Evolutionary conservation across 2,888 invertebrate genomes (phyloP).

Genomic region (Bembecia ichneumoniformis): DNA sequence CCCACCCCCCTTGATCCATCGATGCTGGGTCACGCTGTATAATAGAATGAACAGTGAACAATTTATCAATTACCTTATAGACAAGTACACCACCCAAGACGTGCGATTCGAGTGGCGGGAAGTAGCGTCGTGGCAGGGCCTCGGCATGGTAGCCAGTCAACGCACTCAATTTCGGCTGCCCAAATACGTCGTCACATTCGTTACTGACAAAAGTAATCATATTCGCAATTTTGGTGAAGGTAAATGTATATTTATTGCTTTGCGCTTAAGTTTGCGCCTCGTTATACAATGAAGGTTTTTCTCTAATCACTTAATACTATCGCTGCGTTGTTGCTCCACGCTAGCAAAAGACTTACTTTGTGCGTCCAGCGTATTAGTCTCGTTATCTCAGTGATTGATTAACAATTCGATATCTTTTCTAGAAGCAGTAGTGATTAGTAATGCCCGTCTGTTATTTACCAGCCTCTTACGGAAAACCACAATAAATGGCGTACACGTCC

Average conservation of each 20-base stretch:
- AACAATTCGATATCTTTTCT: too few relatives aligned
- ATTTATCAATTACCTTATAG: conserved; percentile 28
- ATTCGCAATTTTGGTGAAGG: conserved; percentile 76
- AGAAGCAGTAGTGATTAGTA: too few relatives aligned
- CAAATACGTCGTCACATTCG: conserved; percentile 76
- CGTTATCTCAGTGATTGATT: too few relatives aligned
- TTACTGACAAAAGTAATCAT: conserved; percentile 73
- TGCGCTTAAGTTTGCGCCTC: conserved; percentile 60
- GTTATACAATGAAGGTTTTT: conserved; percentile 14
- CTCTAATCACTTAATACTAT: conserved; percentile 29
- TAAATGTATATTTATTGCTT: conserved; percentile 70
- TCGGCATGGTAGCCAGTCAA: conserved; percentile 64
- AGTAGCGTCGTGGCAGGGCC: conserved; percentile 63
- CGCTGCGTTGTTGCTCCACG: conserved; percentile 14
- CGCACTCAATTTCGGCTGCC: conserved; percentile 73
- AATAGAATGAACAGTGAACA: too few relatives aligned
- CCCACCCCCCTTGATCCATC: too few relatives aligned
- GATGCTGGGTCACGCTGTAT: too few relatives aligned
- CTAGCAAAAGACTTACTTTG: conserved; percentile 23
- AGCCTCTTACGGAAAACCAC: too few relatives aligned
- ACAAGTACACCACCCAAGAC: conserved; percentile 74
- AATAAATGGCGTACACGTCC: too few relatives aligned
- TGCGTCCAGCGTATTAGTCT: background rate
- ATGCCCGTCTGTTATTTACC: too few relatives aligned
- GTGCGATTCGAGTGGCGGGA: conserved; percentile 76